phyloP scores from a whole-genome alignment of 2,888 invertebrate species.

The Cephus pygmeus region DNA sequence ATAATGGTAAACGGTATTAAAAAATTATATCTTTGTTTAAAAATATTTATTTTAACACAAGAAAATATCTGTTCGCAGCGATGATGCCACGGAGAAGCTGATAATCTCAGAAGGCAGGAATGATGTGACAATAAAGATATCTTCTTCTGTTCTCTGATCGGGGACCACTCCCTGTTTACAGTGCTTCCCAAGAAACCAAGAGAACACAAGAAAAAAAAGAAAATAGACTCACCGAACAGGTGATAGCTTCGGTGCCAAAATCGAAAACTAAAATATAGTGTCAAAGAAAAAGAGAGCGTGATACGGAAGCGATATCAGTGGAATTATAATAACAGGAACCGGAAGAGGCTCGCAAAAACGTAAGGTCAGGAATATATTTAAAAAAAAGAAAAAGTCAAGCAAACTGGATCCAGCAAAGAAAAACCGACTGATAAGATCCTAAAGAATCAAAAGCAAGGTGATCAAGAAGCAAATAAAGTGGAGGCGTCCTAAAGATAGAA shows the following conservation, averaged over 20 bases:
- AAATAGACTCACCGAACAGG: not conserved
- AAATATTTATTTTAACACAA: not conserved
- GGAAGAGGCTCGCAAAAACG: slow-evolving; percentile 6
- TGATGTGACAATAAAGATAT: slow-evolving; percentile 65
- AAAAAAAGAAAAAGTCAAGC: slow-evolving; percentile 6
- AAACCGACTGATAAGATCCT: slow-evolving; percentile 30
- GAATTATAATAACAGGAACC: not conserved
- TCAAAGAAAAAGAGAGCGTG: not conserved
- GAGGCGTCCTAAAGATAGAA: not conserved
- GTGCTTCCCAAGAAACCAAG: slow-evolving; percentile 58
- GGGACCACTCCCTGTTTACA: slow-evolving; percentile 51
- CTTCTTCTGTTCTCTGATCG: slow-evolving; percentile 53
- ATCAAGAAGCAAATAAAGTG: slow-evolving; percentile 8
- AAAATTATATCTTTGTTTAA: not conserved
- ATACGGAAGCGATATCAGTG: not conserved
- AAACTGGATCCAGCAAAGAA: slow-evolving; percentile 19
- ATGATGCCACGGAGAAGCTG: slow-evolving; percentile 57
- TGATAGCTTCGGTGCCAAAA: slow-evolving; percentile 18
- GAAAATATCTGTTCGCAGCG: slow-evolving; percentile 45
- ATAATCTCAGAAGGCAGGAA: slow-evolving; percentile 52
- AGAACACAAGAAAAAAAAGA: slow-evolving; percentile 21
- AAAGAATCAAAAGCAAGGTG: slow-evolving; percentile 28
- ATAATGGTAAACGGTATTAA: not conserved
- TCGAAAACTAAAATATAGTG: slow-evolving; percentile 6
- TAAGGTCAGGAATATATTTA: slow-evolving; percentile 11